Conservation (phyloP, 2,888 invertebrate genomes). For the Rhabditoides inermis region DNA sequence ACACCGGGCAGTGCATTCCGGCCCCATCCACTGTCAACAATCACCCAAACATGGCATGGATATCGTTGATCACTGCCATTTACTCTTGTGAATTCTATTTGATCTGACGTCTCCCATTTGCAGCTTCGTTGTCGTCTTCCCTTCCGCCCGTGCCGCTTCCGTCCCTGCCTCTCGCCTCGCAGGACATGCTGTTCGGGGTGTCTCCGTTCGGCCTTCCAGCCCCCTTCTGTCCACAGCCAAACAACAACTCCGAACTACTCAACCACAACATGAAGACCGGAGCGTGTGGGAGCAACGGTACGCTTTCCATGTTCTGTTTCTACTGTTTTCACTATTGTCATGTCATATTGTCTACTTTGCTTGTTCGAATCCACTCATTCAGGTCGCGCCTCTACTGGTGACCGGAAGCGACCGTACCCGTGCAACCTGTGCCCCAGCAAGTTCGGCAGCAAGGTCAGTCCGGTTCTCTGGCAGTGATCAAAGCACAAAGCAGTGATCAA, state of each 20-base stretch:
- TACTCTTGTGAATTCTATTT: no score
- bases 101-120: no score
- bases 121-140: no score
- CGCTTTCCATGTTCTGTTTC: neutral
- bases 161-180: slow-evolving; percentile 11
- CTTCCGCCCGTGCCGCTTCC: no score
- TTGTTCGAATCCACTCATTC: no score
- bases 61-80: no score
- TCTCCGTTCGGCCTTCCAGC: slow-evolving; percentile 16
- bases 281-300: slow-evolving; percentile 25
- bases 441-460: slow-evolving; percentile 20
- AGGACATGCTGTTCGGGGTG: slow-evolving; percentile 24
- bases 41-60: no score
- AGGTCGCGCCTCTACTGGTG: slow-evolving; percentile 29
- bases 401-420: slow-evolving; percentile 50
- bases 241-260: slow-evolving; percentile 15
- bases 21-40: no score
- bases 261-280: slow-evolving; percentile 17
- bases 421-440: slow-evolving; percentile 44
- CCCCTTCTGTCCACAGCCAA: slow-evolving; percentile 16
- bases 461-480: neutral
- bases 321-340: neutral
- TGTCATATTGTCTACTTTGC: no score
- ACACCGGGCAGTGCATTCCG: no score
- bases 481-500: no score